Base-by-base conservation (phyloP, 2,888 invertebrate genomes). In the Petrolisthes cinctipes region DNA sequence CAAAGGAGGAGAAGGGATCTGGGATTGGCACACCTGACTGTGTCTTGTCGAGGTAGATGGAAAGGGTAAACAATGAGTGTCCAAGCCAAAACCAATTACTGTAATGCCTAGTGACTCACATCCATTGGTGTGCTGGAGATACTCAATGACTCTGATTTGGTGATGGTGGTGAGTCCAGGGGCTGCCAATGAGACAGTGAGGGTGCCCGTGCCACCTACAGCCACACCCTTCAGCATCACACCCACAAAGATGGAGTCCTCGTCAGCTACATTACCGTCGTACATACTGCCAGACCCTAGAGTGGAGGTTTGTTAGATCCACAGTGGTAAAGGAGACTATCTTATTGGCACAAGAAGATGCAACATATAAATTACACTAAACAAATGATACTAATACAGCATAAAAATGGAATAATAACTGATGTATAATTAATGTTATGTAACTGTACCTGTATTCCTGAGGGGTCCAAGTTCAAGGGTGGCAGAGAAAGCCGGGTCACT, bases 371-470 rank as follows among this genome's bases (percentile, higher is more conserved):
- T 76, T 37, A 23, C 1, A 5, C 37, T 23, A 23, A 11, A 37
- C 5, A 51, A 76, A 23, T 76, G 5, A 76, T 76, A 76, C 17
- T 20, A 11, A 11, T 20, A 76, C 5, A 71, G 71, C 9, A 5
- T 20, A 71, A 71, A 20, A 23, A 20, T 11, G 6, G 0, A 11
- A 20, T 71, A 5, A 0, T 4, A 71, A 71, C 11, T 20, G 71
- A 20, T n/a, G 20, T 71, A 5, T 20, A 71, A 71, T 71, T 37
- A 37, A 37, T 71, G 7, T 71, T 71, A 6, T 11, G 6, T 6
- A 20, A 20, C 11, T 9, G 37, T 37, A 90, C 90, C 90, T 3
- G 88, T 7, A 71, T 88, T 90, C 14, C 83, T 78, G n/a, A 90
- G 61, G 17, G 81, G 56, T 0, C 90, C 90, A 4, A 88, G 71